Evolutionary conservation across 1,140 invertebrate species (phyloP), one percentile per base, ranked within the genome.

Genomic region (Drosophila pandora): DNA sequence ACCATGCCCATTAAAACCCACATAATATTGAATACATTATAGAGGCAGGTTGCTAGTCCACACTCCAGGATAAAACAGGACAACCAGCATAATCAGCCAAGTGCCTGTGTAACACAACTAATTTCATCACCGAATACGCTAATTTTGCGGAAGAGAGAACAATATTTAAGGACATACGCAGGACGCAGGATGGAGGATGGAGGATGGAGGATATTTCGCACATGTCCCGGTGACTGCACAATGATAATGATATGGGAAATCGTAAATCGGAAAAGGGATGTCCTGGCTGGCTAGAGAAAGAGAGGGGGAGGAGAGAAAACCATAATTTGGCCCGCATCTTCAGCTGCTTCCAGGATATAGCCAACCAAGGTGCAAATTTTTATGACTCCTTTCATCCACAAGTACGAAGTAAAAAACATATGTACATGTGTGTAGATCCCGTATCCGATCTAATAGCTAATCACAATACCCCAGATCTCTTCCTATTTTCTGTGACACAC

Each of bases 111-210:
- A 48, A 13, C 30, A 52, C 30, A 2, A 41, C 54, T 82, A 84
- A 84, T 82, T 83, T 65, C 48, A 12, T 25, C 23, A 39, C 12
- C 56, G 80, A 62, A 82, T 84, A 82, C 79, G 79, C 80, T 83
- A 83, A 83, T 83, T 83, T 84, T 56, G 28, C n/a, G 13, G 34
- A 43, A 17, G 3, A 10, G 41, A 21, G 41, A 43, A 43, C 9
- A 10, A 41, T 32, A 52, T 68, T 58, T 55, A 9, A 30, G 25
- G 30, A 63, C 32, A 45, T 28, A 28, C 25, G 1, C 25, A 28
- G 25, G 5, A 6, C 25, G 7, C 1, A 28, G 25, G 7, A 28
- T 5, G 25, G 5, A 6, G 5, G 2, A 28, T 6, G 25, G 5
- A 28, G 6, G 5, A 28, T 6, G 25, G 5, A 28, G 25, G 25